Evolutionary conservation across 2,113 vertebrate genomes (phyloP), one percentile per base, ranked within the genome.

Genomic region (Anser brachyrhynchus): DNA sequence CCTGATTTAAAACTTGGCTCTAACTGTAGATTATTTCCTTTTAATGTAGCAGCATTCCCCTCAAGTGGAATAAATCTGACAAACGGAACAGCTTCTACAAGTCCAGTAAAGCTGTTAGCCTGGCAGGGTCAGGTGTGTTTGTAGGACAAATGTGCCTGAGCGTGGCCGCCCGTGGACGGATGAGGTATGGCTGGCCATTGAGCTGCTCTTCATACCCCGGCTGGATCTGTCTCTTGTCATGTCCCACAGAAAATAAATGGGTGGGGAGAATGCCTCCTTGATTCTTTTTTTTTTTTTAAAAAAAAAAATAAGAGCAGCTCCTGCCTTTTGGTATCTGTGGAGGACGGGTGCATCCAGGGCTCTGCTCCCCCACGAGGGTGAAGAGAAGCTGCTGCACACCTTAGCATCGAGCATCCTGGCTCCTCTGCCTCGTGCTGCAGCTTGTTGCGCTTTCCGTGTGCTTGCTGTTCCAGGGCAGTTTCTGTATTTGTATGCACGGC

Each of bases 361-460:
- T 26, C 35, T 64, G 35, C 22, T 25, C 25, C 12, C 7, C 51
- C 51, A 25, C 1, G 7, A 52, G 51, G 23, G 23, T 4, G 23
- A 52, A 6, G 23, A 25, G 51, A 52, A 52, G 51, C 11, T 25
- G 51, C 16, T 28, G 37, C 35, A 26, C 37, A 11, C 39, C 61
- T 64, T 17, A 25, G n/a, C 61, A 7, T 39, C 10, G 35, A 64
- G 61, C 61, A 64, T 39, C 37, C 37, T 26, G 25, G 10, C n/a
- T 31, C 31, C 46, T 58, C 31, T 84, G 51, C 35, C 29, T 44
- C 37, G 21, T 26, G 5, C 35, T 59, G 37, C 51, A 61, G 4
- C 4, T 28, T 2, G 10, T 29, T 67, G 3, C 49, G 17, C 13
- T 2, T 43, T 6, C 11, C 15, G 4, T 21, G 5, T 2, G 0